Evolutionary conservation across 2,888 invertebrate species (phyloP).

Genomic region (Rhyacophila evoluta): DNA sequence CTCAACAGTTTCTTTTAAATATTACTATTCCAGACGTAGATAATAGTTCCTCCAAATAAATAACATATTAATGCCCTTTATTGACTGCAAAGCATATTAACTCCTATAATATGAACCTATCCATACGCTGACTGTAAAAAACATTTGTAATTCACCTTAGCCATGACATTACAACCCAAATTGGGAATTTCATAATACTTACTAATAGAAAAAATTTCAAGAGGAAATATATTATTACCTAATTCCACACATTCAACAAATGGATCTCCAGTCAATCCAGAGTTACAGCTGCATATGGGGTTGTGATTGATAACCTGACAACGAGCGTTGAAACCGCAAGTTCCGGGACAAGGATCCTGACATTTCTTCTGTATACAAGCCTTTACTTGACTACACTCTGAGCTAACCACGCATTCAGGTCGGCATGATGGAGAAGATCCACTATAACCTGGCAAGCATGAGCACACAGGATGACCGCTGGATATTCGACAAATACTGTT

Average conservation of each 20-base stretch:
- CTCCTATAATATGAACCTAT: too few relatives aligned
- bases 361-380: conserved; percentile 84
- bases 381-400: conserved; percentile 79
- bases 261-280: conserved; percentile 80
- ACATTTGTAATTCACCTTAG: too few relatives aligned
- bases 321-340: conserved; percentile 81
- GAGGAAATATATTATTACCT: conserved; percentile 63
- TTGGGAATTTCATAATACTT: too few relatives aligned
- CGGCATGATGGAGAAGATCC: conserved; percentile 82
- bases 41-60: too few relatives aligned
- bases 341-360: conserved; percentile 80
- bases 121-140: too few relatives aligned
- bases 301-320: conserved; percentile 85
- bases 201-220: too few relatives aligned
- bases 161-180: too few relatives aligned
- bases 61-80: too few relatives aligned
- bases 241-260: conserved; percentile 76
- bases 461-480: conserved; percentile 79
- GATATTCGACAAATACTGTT: conserved; percentile 80
- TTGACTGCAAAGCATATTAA: too few relatives aligned
- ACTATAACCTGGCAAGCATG: conserved; percentile 76
- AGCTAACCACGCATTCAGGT: conserved; percentile 82
- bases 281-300: conserved; percentile 81
- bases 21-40: too few relatives aligned
- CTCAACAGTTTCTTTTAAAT: too few relatives aligned